Base-by-base conservation (phyloP, 2,797 vertebrate genomes). In the Emys orbicularis region DNA sequence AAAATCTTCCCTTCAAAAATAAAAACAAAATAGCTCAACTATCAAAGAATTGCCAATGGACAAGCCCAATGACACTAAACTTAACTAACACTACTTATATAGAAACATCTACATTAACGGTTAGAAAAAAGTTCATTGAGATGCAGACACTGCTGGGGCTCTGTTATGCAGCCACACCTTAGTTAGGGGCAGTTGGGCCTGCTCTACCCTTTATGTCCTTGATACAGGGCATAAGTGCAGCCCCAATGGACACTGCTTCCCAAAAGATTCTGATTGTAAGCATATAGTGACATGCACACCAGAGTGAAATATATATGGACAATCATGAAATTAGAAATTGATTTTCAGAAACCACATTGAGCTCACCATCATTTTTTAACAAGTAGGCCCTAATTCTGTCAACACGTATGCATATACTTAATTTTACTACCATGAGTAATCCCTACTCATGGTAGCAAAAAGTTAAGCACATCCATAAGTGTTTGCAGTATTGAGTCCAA, bases 391-490 rank as follows among this genome's bases (percentile, higher is more conserved):
- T 72, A 37, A 72, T 61, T 29, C 59, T 34, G 13, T 34, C 16
- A 79, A 54, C 18, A 34, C 19, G 49, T 47, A 19, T 34, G 76
- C 31, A 47, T 21, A 16, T 10, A 59, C 0, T 0, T 13, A 81
- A 12, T 61, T 81, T 81, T 72, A 87, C 10, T 59, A 34, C 50
- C 53, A 88, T 41, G 57, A 91, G n/a, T 12, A 92, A 37, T 72
- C 65, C n/a, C 65, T 13, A 31, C 29, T 59, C 6, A 59, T 61
- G 29, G 59, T 34, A 61, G 59, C 6, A 61, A 61, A 61, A 61
- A 31, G 3, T 10, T 80, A 50, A 65, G 59, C 5, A 19, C 34
- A 72, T 4, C 15, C 21, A 81, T 50, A 34, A 12, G 2, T 49
- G 13, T 6, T 31, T 31, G 29, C 31, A 4, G 80, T 44, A 81